Percentiles rank a stretch among this genome's conserved stretches.
phyloP scores from a whole-genome alignment of 2,797 vertebrate genomes.

The Squalus acanthias region DNA sequence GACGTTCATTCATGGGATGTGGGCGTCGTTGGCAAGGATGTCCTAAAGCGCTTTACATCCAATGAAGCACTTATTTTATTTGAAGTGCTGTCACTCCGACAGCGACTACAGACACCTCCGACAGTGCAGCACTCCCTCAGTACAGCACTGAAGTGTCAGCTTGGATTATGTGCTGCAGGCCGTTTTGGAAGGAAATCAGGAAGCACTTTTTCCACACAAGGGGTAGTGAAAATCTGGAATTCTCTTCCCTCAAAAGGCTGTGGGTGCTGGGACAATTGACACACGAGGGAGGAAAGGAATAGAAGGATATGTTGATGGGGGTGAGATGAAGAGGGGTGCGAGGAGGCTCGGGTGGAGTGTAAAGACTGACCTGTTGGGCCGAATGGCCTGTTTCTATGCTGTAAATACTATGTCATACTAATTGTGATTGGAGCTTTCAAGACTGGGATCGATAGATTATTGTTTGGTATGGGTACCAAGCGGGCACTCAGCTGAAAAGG shows the following conservation, averaged over 20 bases:
- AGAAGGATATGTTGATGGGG: background rate
- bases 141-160: background rate
- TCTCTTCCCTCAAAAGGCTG: background rate
- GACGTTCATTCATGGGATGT: background rate
- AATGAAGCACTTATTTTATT: background rate
- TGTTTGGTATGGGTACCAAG: background rate
- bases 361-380: background rate
- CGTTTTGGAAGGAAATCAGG: background rate
- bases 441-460: background rate
- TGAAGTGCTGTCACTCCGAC: background rate
- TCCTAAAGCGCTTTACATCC: background rate
- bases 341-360: background rate
- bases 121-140: background rate
- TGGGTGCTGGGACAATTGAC: background rate
- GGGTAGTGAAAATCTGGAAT: background rate
- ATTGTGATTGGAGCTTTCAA: background rate
- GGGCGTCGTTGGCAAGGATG: background rate
- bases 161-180: background rate
- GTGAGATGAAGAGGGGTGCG: background rate
- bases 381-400: background rate
- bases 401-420: background rate
- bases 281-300: background rate
- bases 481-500: background rate
- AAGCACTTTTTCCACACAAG: background rate
- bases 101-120: background rate